phyloP scores from a whole-genome alignment of 2,888 invertebrate species.

The Rutpela maculata region DNA sequence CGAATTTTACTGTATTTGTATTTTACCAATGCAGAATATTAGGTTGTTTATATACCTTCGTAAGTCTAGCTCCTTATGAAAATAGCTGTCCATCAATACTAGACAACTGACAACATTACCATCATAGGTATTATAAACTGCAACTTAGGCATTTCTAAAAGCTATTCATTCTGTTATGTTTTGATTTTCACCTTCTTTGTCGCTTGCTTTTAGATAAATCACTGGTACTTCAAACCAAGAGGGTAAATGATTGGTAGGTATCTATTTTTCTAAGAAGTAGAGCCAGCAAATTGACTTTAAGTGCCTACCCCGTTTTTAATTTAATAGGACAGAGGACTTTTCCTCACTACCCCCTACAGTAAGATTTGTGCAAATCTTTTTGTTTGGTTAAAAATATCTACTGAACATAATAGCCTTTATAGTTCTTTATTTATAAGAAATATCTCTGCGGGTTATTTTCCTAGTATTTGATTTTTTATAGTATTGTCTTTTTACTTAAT shows the following conservation, averaged over 20 bases:
- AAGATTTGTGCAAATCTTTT: neutral
- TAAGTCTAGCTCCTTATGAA: neutral
- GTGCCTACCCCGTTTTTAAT: neutral
- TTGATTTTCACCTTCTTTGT: slow-evolving; percentile 13
- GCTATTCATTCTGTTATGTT: neutral
- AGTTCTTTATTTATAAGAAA: neutral
- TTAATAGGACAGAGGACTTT: slow-evolving; percentile 6
- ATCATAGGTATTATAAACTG: neutral
- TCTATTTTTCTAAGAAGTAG: neutral
- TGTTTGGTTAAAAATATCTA: neutral
- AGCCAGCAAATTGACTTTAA: slow-evolving; percentile 14
- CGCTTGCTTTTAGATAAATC: slow-evolving; percentile 24
- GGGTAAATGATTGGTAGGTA: neutral
- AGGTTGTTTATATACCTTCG: too few relatives aligned
- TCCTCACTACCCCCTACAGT: neutral
- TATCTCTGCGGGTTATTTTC: neutral
- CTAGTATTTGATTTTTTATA: too few relatives aligned
- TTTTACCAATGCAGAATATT: too few relatives aligned
- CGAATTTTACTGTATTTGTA: too few relatives aligned
- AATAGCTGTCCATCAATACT: neutral
- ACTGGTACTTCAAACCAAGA: neutral
- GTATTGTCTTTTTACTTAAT: too few relatives aligned
- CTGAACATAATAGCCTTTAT: neutral
- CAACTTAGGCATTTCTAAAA: neutral
- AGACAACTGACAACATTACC: neutral